Base-by-base conservation (phyloP, 2,888 invertebrate genomes). In the Tinea pellionella region DNA sequence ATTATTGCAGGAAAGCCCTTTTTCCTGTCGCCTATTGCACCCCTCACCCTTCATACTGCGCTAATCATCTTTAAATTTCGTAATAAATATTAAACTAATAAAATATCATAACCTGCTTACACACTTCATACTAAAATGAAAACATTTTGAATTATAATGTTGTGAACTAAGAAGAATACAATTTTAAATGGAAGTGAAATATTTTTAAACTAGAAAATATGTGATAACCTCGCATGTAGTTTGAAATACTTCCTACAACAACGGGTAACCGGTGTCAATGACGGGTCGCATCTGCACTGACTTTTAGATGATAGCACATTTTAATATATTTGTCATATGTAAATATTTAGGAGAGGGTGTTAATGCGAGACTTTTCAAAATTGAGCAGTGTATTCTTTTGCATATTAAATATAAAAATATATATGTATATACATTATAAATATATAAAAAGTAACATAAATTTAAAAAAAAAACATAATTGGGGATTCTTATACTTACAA, bases 311-410 rank as follows among this genome's bases (percentile, higher is more conserved):
- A 74, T 84, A 84, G 84, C 86, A 85, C 84, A 80, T 86, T 86
- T 86, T 86, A 86, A 86, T 86, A 85, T 84, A 83, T 83, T 82
- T 78, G 80, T 76, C 74, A 75, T 79, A 85, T 86, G 84, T 81
- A 82, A 85, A 86, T 57, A 57, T 32, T 6, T 32, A 16, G 15
- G 9, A 32, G 18, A 32, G 32, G 57, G 32, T 57, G 57, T 57
- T 57, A 57, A 81, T 70, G 68, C 64, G 71, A 69, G 75, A 74
- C 78, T 7, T 47, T 7, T 15, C 47, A 47, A 79, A 78, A 77
- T 80, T 76, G 66, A 68, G 71, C 15, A 15, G 1, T 47, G 16
- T 47, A 13, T 15, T 47, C 8, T 47, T 47, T 15, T 47, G 16
- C 15, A 47, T 47, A 41, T 41, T 8, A 41, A 41, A 41, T 41